phyloP scores from a whole-genome alignment of 1,140 invertebrate species.

The Coenobita brevimanus region DNA sequence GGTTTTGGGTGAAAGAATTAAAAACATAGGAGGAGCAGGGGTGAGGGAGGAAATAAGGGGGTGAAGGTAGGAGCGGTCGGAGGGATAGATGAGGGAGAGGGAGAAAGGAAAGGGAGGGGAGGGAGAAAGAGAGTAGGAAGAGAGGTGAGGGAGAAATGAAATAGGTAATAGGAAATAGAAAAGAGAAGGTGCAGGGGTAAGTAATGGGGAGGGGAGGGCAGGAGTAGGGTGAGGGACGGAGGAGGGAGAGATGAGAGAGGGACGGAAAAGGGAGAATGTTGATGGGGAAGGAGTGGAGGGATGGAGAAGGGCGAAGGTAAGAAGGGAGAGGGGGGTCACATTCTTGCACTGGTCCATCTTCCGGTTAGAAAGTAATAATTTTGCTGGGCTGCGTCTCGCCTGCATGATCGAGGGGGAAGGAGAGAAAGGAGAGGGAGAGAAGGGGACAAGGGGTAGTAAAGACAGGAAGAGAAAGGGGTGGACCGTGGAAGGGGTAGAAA shows the following conservation, averaged over 20 bases:
- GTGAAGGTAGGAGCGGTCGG: neutral
- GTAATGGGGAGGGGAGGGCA: neutral
- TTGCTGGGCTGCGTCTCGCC: slow-evolving; percentile 2
- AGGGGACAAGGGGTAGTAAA: no score
- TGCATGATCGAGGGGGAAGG: slow-evolving; percentile 1
- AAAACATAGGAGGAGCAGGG: neutral
- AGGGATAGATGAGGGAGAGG: neutral
- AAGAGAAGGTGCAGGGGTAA: neutral
- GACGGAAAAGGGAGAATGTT: slow-evolving; percentile 33
- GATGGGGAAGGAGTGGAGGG: slow-evolving; percentile 16
- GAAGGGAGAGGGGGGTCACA: neutral
- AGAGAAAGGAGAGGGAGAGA: no score
- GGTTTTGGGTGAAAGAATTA: no score
- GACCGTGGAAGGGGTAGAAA: no score
- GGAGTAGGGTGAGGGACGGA: neutral
- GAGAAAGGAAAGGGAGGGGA: neutral
- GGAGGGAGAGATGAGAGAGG: neutral
- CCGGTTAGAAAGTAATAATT: slow-evolving; percentile 43
- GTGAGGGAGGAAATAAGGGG: neutral
- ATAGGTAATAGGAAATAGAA: neutral
- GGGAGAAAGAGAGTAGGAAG: neutral
- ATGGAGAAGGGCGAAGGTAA: neutral
- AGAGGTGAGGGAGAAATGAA: slow-evolving; percentile 1
- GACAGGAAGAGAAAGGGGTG: no score
- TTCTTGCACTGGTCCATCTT: slow-evolving; percentile 36